Evolutionary conservation across 1,140 invertebrate species (phyloP).

Genomic region (Meloidogyne floridensis): DNA sequence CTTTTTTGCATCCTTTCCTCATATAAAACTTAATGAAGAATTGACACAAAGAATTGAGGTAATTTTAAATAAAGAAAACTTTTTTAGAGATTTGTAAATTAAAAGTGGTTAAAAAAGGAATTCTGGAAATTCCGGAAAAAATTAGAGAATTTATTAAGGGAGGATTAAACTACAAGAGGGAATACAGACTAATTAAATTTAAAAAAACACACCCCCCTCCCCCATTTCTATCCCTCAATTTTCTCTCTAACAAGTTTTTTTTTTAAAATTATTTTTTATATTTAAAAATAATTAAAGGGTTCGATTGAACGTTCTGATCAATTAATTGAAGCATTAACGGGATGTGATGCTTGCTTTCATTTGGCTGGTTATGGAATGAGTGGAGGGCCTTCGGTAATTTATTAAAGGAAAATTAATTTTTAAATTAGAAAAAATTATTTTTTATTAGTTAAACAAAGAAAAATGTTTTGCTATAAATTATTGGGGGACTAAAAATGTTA

Average conservation of each 20-base stretch:
- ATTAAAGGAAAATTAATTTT: not conserved
- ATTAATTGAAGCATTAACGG: slow-evolving; percentile 39
- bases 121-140: too few relatives aligned
- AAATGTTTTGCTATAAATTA: slow-evolving; percentile 40
- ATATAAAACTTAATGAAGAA: slow-evolving; percentile 42
- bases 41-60: slow-evolving; percentile 26
- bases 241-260: too few relatives aligned
- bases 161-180: too few relatives aligned
- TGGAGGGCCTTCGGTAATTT: slow-evolving; percentile 45
- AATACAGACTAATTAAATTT: too few relatives aligned
- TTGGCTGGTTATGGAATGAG: slow-evolving; percentile 51
- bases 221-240: too few relatives aligned
- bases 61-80: not conserved
- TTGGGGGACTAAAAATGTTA: slow-evolving; percentile 37
- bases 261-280: not conserved
- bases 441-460: slow-evolving; percentile 43
- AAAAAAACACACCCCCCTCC: too few relatives aligned
- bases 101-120: too few relatives aligned
- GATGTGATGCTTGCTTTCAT: slow-evolving; percentile 53
- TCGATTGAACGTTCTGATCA: slow-evolving; percentile 36
- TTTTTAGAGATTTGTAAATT: too few relatives aligned
- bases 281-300: slow-evolving; percentile 33
- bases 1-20: slow-evolving; percentile 34
- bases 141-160: too few relatives aligned
- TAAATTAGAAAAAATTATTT: not conserved